Conservation (phyloP, 2,888 invertebrate species). For the Pseudococcus viburni region DNA sequence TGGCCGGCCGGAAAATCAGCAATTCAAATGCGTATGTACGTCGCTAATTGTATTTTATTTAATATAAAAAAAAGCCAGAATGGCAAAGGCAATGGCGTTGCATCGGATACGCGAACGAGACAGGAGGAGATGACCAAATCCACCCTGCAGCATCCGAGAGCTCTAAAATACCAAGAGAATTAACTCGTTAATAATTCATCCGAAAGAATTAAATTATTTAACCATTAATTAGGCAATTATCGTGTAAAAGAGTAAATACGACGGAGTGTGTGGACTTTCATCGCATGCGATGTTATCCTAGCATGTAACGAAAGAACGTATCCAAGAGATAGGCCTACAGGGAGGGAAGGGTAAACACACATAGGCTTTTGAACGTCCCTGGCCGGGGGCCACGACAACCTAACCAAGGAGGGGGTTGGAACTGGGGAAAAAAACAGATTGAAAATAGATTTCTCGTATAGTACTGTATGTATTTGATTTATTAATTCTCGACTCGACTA, state of each 20-base stretch:
- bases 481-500: conserved; percentile 37
- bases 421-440: background rate
- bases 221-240: conserved; percentile 50
- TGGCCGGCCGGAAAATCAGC: conserved; percentile 3
- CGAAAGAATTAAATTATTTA: conserved; percentile 47
- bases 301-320: background rate
- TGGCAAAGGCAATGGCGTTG: background rate
- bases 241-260: conserved; percentile 39
- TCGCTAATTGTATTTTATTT: conserved; percentile 51
- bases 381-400: background rate
- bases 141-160: background rate
- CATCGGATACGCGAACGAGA: background rate
- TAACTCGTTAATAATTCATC: conserved; percentile 52
- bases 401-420: background rate
- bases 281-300: background rate
- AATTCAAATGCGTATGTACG: conserved; percentile 40
- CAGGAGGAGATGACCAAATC: background rate
- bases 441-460: conserved; percentile 28
- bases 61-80: background rate
- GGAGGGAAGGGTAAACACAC: background rate
- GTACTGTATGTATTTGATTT: conserved; percentile 12
- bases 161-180: conserved; percentile 37
- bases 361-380: background rate
- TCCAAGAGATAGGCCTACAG: background rate
- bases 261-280: background rate